These are phyloP conservation scores for Andrena bicolor DNA, from an alignment of 2,888 invertebrate genomes.

Conservation along the genomic window DNA sequence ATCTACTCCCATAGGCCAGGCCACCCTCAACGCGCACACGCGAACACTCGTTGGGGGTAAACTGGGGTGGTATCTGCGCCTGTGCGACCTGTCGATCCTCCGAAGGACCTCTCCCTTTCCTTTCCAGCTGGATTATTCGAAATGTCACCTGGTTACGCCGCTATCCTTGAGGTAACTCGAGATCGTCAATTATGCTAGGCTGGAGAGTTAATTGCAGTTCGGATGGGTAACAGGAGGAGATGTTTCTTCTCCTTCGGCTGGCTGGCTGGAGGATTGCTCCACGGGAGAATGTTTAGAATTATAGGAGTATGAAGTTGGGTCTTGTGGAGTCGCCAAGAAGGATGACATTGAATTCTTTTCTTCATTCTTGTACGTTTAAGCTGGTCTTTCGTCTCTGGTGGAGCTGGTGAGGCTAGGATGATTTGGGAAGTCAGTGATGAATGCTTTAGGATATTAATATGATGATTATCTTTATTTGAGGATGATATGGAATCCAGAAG, in stretches of 20 bases:
- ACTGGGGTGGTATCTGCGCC: constrained; percentile 53
- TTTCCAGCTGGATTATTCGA: constrained; percentile 37
- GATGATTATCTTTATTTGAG: neutral
- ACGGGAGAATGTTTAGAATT: neutral
- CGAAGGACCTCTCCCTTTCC: constrained; percentile 60
- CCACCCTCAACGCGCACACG: constrained; percentile 52
- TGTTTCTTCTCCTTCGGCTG: neutral
- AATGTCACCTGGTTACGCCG: constrained; percentile 44
- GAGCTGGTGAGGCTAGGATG: too few relatives aligned
- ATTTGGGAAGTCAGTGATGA: too few relatives aligned
- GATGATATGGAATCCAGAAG: neutral
- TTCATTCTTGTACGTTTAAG: neutral
- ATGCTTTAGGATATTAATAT: too few relatives aligned
- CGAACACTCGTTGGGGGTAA: constrained; percentile 48
- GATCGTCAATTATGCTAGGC: constrained; percentile 15
- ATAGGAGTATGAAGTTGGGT: neutral
- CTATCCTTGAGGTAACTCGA: constrained; percentile 11
- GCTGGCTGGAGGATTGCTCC: neutral
- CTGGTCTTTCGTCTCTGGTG: too few relatives aligned
- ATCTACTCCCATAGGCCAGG: constrained; percentile 63
- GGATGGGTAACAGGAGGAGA: neutral
- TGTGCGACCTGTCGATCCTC: constrained; percentile 57
- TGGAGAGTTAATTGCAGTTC: neutral
- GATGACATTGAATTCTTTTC: neutral
- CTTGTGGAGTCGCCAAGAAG: too few relatives aligned